Evolutionary conservation across 2,797 vertebrate species (phyloP), one percentile per base, ranked within the genome.

Genomic region (Trichosurus vulpecula): DNA sequence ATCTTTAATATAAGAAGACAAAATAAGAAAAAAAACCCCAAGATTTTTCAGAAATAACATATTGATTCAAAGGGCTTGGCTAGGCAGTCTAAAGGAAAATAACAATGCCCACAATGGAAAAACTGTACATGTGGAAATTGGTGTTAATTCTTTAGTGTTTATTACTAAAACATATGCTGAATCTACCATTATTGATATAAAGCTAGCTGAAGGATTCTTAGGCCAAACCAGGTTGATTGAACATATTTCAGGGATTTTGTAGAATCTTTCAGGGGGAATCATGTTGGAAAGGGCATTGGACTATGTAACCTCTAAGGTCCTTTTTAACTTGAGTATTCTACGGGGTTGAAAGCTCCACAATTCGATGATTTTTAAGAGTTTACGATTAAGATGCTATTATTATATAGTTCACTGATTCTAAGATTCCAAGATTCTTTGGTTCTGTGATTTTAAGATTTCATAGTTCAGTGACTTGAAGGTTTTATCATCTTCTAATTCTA

Each of bases 1-100:
- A 93, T 91, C 35, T 95, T 94, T 94, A 92, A 89, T 93, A 47
- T 87, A 52, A 95, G 31, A 94, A 96, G 74, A 95, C 30, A 93
- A 55, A 35, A 94, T 41, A 22, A 22, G 6, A 16, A 93, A 95
- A n/a, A 94, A 81, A 52, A 57, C 41, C 16, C 55, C 74, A 90
- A 94, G 90, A 51, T 53, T 91, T 41, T 81, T 56, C 55, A 92
- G n/a, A 93, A 95, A 94, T 93, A 8, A 54, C 29, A 92, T 54
- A 54, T 66, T 54, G 41, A 54, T 92, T 91, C 14, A 91, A 95
- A 74, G 2, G 19, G 74, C 41, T 89, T 6, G 55, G 25, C 90
- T 95, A 93, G 89, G 4, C 61, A 95, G 10, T 61, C 35, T 55
- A 92, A 94, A 92, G 30, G 22, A 4, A n/a, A 94, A 91, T 52